phyloP scores from a whole-genome alignment of 2,797 vertebrate species.

The Anableps anableps region DNA sequence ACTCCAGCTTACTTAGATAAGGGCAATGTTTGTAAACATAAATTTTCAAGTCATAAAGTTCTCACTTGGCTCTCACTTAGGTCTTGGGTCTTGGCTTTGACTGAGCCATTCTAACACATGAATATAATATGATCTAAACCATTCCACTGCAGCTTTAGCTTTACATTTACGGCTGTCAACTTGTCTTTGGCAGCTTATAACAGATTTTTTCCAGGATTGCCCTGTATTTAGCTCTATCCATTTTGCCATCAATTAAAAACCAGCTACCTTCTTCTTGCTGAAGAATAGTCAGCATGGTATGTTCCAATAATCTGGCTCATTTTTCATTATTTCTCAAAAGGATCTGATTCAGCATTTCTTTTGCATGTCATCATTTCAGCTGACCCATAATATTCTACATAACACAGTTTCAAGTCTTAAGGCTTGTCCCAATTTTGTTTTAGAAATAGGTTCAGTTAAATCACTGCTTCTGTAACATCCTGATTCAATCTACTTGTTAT shows the following conservation, averaged over 20 bases:
- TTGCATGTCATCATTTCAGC: background rate
- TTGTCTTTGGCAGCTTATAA: too few relatives aligned
- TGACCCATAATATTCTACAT: background rate
- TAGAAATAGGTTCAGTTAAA: background rate
- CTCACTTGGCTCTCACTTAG: too few relatives aligned
- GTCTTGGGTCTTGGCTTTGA: too few relatives aligned
- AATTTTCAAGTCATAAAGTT: too few relatives aligned
- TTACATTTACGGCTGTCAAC: too few relatives aligned
- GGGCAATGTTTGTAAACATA: too few relatives aligned
- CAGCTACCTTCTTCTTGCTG: background rate
- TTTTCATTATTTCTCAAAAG: background rate
- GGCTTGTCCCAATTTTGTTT: background rate
- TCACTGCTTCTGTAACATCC: background rate
- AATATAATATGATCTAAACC: too few relatives aligned
- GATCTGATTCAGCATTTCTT: background rate
- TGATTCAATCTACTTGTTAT: background rate
- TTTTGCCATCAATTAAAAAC: too few relatives aligned
- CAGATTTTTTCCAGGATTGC: background rate
- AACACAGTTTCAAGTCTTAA: background rate
- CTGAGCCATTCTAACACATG: too few relatives aligned
- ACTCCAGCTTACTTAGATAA: too few relatives aligned
- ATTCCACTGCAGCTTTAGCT: too few relatives aligned
- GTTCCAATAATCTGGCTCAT: background rate
- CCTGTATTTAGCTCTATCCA: too few relatives aligned
- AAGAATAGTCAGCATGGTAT: background rate